Percentiles rank a stretch among this genome's conserved stretches.
These are phyloP conservation scores for Cyanoramphus novaezelandiae DNA, from an alignment of 2,113 vertebrate genomes.

Conservation along the genomic window DNA sequence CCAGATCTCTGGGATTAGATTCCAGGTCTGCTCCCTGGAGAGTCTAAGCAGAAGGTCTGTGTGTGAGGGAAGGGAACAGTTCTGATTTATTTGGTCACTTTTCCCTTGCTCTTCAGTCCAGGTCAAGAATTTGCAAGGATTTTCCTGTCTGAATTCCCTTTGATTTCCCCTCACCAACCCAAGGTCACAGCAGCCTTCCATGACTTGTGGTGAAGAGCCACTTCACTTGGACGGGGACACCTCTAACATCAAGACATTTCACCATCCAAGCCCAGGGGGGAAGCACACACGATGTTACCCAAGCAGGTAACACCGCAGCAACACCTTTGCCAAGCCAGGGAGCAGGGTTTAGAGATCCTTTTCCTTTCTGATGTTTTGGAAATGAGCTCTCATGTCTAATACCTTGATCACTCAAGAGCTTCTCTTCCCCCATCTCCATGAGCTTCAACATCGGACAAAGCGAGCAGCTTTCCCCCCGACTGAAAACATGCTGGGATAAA, in stretches of 20 bases:
- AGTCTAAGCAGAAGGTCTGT: background rate
- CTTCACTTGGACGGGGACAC: background rate
- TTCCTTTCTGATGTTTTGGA: background rate
- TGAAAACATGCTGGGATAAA: background rate
- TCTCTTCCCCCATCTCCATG: background rate
- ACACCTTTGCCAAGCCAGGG: background rate
- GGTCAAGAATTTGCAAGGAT: background rate
- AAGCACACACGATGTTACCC: background rate
- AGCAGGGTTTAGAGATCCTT: background rate
- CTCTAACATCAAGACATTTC: rapidly evolving
- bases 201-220: background rate
- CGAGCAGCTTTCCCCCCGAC: background rate
- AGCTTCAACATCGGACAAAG: background rate
- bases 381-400: background rate
- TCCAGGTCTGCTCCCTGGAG: background rate
- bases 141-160: background rate
- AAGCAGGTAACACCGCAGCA: background rate
- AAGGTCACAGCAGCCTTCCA: background rate
- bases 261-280: background rate
- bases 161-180: background rate
- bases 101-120: background rate
- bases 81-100: background rate
- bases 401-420: background rate
- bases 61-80: background rate
- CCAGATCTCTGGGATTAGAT: background rate